Percentiles rank a stretch among this genome's conserved stretches.
Conservation (phyloP, 2,113 vertebrate species). For the Hirundichthys speculiger region DNA sequence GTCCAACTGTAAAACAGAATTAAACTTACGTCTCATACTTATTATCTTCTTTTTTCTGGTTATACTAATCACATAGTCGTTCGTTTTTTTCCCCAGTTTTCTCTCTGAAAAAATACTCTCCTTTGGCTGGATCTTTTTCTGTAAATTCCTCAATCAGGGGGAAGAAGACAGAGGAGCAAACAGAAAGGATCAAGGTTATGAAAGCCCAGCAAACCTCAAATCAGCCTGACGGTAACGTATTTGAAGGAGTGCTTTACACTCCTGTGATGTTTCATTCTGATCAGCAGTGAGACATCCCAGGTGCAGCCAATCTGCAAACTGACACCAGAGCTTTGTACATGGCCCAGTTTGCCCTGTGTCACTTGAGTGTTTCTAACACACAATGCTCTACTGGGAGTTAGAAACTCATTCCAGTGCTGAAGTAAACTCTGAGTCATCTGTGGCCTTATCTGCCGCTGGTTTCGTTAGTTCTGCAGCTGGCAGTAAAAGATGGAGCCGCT, state of each 20-base stretch:
- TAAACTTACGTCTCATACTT: constrained; percentile 32
- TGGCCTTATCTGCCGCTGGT: constrained; percentile 7
- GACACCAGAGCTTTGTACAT: constrained; percentile 37
- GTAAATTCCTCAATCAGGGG: constrained; percentile 26
- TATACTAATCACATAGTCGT: no score
- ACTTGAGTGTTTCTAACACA: constrained; percentile 57
- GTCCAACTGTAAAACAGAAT: constrained; percentile 52
- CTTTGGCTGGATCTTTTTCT: constrained; percentile 37
- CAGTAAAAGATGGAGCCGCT: constrained; percentile 10
- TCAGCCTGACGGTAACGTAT: constrained; percentile 41
- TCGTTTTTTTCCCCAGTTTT: no score
- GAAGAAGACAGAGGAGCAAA: neutral
- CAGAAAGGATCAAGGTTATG: constrained; percentile 13
- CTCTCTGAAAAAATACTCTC: constrained; percentile 40
- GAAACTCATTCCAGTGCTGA: constrained; percentile 11
- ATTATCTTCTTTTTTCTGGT: constrained; percentile 14
- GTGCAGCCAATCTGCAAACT: constrained; percentile 34
- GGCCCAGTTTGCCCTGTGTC: constrained; percentile 33
- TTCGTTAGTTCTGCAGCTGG: constrained; percentile 37
- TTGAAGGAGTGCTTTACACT: constrained; percentile 44
- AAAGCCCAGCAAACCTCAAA: constrained; percentile 39
- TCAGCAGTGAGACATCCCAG: constrained; percentile 28
- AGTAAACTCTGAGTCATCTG: constrained; percentile 12
- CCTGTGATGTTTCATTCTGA: no score
- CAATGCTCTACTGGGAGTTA: constrained; percentile 27